A percentile compares a stretch with the other conserved stretches of the same genome.
Conservation (phyloP, 2,888 invertebrate species). For the Tupiocoris notatus region DNA sequence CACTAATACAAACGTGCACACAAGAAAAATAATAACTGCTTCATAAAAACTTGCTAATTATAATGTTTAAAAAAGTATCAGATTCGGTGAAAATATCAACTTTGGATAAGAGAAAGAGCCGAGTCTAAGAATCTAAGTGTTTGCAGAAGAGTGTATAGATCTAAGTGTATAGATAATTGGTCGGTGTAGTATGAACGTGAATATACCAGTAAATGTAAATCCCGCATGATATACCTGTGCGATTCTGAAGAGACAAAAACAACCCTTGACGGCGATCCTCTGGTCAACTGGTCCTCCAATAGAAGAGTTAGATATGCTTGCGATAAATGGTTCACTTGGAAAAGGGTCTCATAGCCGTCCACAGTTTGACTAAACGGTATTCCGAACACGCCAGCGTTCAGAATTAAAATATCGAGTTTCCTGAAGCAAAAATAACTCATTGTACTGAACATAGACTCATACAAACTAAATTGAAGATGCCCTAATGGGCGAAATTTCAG, state of each 20-base stretch:
- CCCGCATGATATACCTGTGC: constrained; percentile 63
- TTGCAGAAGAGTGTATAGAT: neutral
- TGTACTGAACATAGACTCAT: too few relatives aligned
- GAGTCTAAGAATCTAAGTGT: neutral
- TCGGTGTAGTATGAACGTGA: neutral
- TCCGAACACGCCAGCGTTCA: constrained; percentile 82
- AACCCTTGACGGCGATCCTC: constrained; percentile 66
- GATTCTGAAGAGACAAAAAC: constrained; percentile 87
- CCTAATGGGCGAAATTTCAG: too few relatives aligned
- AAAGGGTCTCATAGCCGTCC: constrained; percentile 74
- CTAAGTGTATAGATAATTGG: neutral
- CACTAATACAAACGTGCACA: too few relatives aligned
- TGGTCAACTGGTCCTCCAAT: constrained; percentile 67
- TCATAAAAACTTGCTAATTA: too few relatives aligned
- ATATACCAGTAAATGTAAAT: too few relatives aligned
- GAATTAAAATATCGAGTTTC: constrained; percentile 69
- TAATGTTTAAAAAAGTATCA: too few relatives aligned
- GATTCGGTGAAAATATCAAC: too few relatives aligned
- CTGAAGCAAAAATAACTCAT: too few relatives aligned
- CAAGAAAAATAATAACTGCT: too few relatives aligned
- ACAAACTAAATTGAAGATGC: too few relatives aligned
- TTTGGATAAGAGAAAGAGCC: too few relatives aligned
- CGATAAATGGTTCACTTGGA: constrained; percentile 79
- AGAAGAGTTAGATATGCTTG: constrained; percentile 75
- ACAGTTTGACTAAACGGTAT: constrained; percentile 68